Conservation (phyloP, 64 coral and sea anemone species). For the Montipora foliosa region DNA sequence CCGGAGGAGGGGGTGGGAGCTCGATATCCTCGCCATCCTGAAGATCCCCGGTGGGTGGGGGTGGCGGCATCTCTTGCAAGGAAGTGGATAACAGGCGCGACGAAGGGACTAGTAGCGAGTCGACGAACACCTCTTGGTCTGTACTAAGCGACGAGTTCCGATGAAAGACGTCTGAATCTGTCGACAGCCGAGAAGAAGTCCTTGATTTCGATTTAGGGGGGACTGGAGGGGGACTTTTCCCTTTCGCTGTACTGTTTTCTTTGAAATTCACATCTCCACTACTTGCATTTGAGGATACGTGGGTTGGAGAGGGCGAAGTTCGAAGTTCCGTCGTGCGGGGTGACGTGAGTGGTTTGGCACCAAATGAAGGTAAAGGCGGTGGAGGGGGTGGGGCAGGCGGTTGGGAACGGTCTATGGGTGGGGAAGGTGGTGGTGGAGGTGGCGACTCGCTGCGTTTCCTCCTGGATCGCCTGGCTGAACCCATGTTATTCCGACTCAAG, state of each 20-base stretch:
- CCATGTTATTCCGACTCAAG: not conserved
- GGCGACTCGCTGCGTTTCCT: constrained; percentile 19
- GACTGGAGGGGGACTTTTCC: constrained; percentile 34
- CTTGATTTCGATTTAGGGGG: constrained; percentile 18
- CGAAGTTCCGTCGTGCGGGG: too few species aligned
- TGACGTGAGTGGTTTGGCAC: constrained; percentile 10
- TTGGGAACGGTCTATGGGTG: constrained; percentile 35
- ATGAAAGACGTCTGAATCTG: constrained; percentile 23
- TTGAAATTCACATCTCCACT: not conserved
- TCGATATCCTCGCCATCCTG: constrained; percentile 70
- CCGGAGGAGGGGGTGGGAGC: constrained; percentile 88
- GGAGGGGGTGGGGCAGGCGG: not conserved
- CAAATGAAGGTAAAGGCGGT: not conserved
- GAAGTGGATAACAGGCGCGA: not conserved
- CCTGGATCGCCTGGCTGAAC: constrained; percentile 1
- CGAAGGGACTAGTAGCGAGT: not conserved
- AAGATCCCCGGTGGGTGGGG: constrained; percentile 26
- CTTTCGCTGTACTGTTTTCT: not conserved
- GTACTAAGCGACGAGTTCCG: constrained; percentile 7
- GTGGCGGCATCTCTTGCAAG: constrained; percentile 71
- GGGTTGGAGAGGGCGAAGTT: too few species aligned
- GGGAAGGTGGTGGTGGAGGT: constrained; percentile 55
- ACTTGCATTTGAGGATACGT: not conserved
- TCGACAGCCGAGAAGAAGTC: constrained; percentile 15
- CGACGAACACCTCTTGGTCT: constrained; percentile 41